Evolutionary conservation across 2,888 invertebrate genomes (phyloP).

Genomic region (Resseliella maxima): DNA sequence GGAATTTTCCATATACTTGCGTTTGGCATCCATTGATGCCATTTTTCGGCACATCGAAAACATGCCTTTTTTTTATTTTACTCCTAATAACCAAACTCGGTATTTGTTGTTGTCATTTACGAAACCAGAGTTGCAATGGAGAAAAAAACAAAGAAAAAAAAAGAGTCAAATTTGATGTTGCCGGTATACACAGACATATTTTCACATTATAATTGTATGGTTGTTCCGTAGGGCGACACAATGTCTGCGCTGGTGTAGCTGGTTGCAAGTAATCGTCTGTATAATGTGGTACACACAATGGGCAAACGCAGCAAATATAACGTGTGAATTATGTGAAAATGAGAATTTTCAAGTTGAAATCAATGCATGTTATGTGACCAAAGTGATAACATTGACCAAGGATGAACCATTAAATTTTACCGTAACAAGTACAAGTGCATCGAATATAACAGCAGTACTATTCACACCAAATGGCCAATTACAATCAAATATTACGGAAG

Average conservation of each 20-base stretch:
- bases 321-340: slow-evolving; percentile 54
- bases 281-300: slow-evolving; percentile 13
- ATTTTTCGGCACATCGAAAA: too few relatives aligned
- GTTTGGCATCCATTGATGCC: too few relatives aligned
- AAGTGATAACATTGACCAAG: slow-evolving; percentile 29
- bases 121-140: too few relatives aligned
- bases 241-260: slow-evolving; percentile 20
- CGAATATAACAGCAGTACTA: slow-evolving; percentile 14
- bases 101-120: too few relatives aligned
- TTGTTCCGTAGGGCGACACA: slow-evolving; percentile 40
- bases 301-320: slow-evolving; percentile 42
- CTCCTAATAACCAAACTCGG: too few relatives aligned
- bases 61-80: too few relatives aligned
- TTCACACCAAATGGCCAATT: slow-evolving; percentile 45
- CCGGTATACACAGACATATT: too few relatives aligned
- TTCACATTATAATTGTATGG: not conserved
- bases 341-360: slow-evolving; percentile 44
- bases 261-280: not conserved
- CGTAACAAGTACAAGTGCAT: not conserved
- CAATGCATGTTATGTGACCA: slow-evolving; percentile 51
- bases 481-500: slow-evolving; percentile 43
- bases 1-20: not conserved
- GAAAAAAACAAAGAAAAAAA: too few relatives aligned
- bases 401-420: slow-evolving; percentile 35
- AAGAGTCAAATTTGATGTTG: too few relatives aligned